Base-by-base conservation (phyloP, 2,888 invertebrate species). In the Orthonychiurus folsomi region DNA sequence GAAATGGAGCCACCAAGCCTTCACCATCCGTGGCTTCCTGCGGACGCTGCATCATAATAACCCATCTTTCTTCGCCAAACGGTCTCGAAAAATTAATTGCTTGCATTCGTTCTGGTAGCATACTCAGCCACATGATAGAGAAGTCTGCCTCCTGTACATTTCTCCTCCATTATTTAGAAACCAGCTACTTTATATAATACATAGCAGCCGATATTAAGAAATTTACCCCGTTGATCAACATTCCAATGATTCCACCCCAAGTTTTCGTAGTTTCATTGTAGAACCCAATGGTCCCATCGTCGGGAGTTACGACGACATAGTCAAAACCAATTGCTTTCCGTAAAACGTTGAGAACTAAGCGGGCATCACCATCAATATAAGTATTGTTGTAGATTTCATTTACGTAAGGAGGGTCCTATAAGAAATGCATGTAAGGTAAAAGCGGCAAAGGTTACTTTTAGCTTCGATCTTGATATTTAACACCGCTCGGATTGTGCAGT, bases 1-100 rank as follows among this genome's bases (percentile, higher is more conserved):
- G 85, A 72, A 91, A 92, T 0, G 91, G 91, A 0, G 91, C 90
- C 62, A 89, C 77, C 3, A 92, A 79, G 1, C 91, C 91, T 0
- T 89, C 87, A 0, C 90, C 90, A 1, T 85, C 85, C 0, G 90
- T 89, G 0, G 91, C 90, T 75, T 87, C 89, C 47, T 81, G 81
- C 0, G 91, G 91, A 60, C 92, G 81, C 75, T 83, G 85, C 83
- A 91, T 83, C 76, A 92, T 81, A 77, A 89, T 87, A 60, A 86
- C 84, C 84, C 89, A 86, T 72, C 85, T 82, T 0, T 86, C 86
- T 70, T 87, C 86, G 69, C 89, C 88, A 66, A 91, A 76, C 47
- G 82, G 80, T 2, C 80, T 80, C 0, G 85, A 82, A 76, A 85
- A 90, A 5, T 79, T 77, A 2, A 85, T 79, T 63, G 78, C 76